phyloP scores from a whole-genome alignment of 2,113 vertebrate species.

The Maylandia zebra region DNA sequence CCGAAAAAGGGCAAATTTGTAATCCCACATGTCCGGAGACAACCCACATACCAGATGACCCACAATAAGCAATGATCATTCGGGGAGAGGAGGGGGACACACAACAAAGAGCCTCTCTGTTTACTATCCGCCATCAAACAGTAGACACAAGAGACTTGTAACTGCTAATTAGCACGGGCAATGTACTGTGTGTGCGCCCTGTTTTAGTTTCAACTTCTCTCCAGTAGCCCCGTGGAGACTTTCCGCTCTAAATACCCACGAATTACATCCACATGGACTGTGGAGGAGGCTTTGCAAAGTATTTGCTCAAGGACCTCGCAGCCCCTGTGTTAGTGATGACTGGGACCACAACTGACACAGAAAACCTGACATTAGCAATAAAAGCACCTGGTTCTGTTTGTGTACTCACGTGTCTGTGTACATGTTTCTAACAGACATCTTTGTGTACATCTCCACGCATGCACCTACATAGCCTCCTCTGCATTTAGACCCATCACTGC shows the following conservation, averaged over 20 bases:
- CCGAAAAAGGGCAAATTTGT: slow-evolving; percentile 7
- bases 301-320: slow-evolving; percentile 15
- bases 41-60: background rate
- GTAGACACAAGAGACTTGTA: slow-evolving; percentile 10
- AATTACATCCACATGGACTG: slow-evolving; percentile 55
- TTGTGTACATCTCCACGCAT: background rate
- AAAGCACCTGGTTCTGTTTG: background rate
- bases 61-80: slow-evolving; percentile 23
- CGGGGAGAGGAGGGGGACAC: background rate
- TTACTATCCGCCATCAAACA: slow-evolving; percentile 29
- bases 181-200: background rate
- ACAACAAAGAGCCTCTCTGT: slow-evolving; percentile 44
- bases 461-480: background rate
- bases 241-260: slow-evolving; percentile 59
- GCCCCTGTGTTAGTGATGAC: background rate
- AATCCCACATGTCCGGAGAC: slow-evolving; percentile 3
- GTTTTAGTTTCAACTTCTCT: slow-evolving; percentile 41
- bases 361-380: background rate
- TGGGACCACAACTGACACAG: background rate
- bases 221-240: slow-evolving; percentile 53
- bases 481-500: background rate
- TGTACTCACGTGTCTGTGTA: background rate
- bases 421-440: background rate
- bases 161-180: slow-evolving; percentile 48
- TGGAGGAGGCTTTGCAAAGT: slow-evolving; percentile 5